Evolutionary conservation across 2,797 vertebrate species (phyloP).

Genomic region (Pantherophis vulpinus): DNA sequence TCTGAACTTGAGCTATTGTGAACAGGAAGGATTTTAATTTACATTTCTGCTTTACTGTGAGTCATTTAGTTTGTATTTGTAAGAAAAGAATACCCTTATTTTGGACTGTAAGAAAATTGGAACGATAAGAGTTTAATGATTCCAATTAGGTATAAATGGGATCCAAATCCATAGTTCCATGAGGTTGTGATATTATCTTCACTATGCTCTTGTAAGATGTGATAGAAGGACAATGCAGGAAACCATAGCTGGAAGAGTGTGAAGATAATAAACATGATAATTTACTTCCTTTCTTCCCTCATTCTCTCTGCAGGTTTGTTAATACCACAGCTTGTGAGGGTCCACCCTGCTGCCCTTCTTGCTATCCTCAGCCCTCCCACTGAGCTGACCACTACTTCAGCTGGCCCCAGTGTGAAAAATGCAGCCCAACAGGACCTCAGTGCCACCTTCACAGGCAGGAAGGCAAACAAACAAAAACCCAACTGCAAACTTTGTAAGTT

Average conservation of each 20-base stretch:
- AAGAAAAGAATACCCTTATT: background rate
- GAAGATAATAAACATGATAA: background rate
- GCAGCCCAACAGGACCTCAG: background rate
- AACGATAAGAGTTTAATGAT: background rate
- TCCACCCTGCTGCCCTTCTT: background rate
- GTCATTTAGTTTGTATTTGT: background rate
- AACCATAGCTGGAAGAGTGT: background rate
- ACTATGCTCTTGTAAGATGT: background rate
- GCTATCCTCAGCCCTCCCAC: background rate
- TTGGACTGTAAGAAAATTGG: background rate
- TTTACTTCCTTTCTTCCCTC: background rate
- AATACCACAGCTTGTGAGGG: background rate
- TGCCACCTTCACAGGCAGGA: background rate
- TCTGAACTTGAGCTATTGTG: background rate
- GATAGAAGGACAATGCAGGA: background rate
- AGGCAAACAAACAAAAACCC: background rate
- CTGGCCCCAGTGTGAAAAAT: background rate
- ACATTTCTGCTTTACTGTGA: background rate
- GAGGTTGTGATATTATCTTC: background rate
- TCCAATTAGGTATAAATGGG: background rate
- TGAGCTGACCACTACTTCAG: background rate
- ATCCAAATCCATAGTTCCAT: background rate
- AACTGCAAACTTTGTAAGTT: background rate
- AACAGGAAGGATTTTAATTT: background rate
- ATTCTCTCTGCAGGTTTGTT: background rate